Base-by-base conservation (phyloP, 2,888 invertebrate species). In the Pimpla rufipes region DNA sequence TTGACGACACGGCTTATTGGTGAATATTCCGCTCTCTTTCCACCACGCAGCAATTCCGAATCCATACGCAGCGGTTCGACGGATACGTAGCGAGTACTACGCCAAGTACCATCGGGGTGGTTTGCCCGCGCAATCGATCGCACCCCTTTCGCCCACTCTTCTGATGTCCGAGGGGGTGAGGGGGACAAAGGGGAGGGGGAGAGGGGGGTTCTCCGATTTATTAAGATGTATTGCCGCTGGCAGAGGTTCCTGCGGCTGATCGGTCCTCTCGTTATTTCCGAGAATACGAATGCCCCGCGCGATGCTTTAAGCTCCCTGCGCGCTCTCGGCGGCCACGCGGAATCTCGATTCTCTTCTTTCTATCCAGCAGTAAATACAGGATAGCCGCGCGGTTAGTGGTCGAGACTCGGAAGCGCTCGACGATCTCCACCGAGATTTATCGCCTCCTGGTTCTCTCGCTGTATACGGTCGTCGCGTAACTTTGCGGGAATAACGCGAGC, bases 291-390 rank as follows among this genome's bases (percentile, higher is more conserved):
- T 75, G 70, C 82, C 37, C 79, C n/a, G n/a, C 23, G 62, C 68
- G 55, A 52, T 70, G 79, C 75, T 83, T 83, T 83, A 83, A 83
- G 66, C 76, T 79, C 57, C n/a, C 29, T 29, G 29, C 29, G 47
- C 23, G 37, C 73, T 79, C 62, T n/a, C n/a, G 23, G 11, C 55
- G 70, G 52, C 40, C 62, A 35, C n/a, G n/a, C n/a, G 50, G 37
- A 52, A 16, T 52, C 74, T 84, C 79, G 85, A 77, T 67, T 83
- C 74, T 85, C 85, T 86, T 84, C 87, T 88, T 87, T 88, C 88
- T 85, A 86, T 87, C 81, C 85, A 86, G 85, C 86, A 88, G 88
- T 89, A 88, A 89, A 89, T 86, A 88, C 86, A 85, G 88, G 85
- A 89, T 88, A 86, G 81, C 82, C 85, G 78, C 81, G 79, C 67